Base-by-base conservation (phyloP, 2,888 invertebrate genomes). In the Melanargia galathea region DNA sequence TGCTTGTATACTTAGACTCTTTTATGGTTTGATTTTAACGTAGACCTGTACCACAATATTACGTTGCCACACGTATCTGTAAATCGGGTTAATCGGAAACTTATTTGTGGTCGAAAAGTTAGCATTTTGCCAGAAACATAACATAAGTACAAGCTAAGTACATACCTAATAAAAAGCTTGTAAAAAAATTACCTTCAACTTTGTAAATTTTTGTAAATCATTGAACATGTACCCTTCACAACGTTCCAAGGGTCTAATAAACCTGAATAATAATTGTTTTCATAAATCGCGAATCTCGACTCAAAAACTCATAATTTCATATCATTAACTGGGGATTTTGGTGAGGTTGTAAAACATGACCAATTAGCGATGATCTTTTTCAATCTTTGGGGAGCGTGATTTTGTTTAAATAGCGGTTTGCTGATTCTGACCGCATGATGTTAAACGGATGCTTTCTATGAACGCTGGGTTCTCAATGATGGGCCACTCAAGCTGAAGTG, bases 261-360 rank as follows among this genome's bases (percentile, higher is more conserved):
- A 73, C 71, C 62, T 48, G 75, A 72, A 81, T n/a, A n/a, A n/a
- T n/a, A n/a, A n/a, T 82, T 77, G 77, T 77, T 72, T 73, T 68
- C 72, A 77, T 80, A 79, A 82, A 81, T 78, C 70, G 70, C 66
- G 62, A 70, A 73, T 79, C 74, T 64, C 66, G 76, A 70, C 69
- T 70, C 51, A 70, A 68, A 71, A 68, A 71, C 73, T 75, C 73
- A 75, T 77, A 74, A 78, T 74, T 79, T 75, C 72, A 60, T 70
- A 76, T 73, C 78, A 80, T 82, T 80, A 84, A 82, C 76, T 81
- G 70, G 68, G 5, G 26, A 74, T 75, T 78, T 77, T 77, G 72
- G 72, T 71, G 75, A 72, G 71, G 71, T 62, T 68, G 69, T 73
- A 72, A 73, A 72, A 67, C 58, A 62, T 57, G 64, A 64, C 75